phyloP scores from a whole-genome alignment of 2,113 vertebrate species.

The Phaethon lepturus region DNA sequence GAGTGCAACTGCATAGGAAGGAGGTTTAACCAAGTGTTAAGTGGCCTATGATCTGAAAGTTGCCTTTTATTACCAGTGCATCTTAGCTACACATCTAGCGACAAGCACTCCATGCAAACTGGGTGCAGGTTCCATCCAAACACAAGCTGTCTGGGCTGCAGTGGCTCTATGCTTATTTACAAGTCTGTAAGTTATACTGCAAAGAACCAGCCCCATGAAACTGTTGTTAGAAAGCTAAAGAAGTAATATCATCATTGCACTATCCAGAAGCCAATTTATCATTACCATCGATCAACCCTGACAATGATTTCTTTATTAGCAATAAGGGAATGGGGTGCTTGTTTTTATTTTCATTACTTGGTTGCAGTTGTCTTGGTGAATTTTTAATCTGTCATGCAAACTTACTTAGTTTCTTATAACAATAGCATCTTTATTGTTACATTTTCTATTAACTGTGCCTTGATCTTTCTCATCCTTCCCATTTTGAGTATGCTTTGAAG shows the following conservation, averaged over 20 bases:
- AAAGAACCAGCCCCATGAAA: background rate
- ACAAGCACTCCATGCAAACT: background rate
- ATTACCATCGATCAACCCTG: background rate
- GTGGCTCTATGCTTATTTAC: background rate
- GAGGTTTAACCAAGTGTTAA: background rate
- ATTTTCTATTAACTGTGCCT: background rate
- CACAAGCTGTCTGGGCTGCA: background rate
- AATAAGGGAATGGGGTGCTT: background rate
- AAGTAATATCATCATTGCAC: background rate
- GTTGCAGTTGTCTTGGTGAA: background rate
- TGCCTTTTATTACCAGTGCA: background rate
- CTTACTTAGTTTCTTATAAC: background rate
- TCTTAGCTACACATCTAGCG: background rate
- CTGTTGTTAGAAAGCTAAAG: background rate
- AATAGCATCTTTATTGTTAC: background rate
- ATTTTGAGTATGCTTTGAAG: background rate
- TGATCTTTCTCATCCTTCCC: background rate
- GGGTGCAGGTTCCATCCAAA: background rate
- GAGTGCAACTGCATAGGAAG: background rate
- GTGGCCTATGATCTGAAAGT: background rate
- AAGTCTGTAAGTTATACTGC: background rate
- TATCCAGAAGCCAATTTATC: background rate
- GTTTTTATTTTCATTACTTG: background rate
- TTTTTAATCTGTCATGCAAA: background rate
- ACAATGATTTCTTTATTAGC: background rate